A percentile compares a stretch with the other conserved stretches of the same genome.
Evolutionary conservation across 2,888 invertebrate species (phyloP).

Genomic region (Axea sp.): DNA sequence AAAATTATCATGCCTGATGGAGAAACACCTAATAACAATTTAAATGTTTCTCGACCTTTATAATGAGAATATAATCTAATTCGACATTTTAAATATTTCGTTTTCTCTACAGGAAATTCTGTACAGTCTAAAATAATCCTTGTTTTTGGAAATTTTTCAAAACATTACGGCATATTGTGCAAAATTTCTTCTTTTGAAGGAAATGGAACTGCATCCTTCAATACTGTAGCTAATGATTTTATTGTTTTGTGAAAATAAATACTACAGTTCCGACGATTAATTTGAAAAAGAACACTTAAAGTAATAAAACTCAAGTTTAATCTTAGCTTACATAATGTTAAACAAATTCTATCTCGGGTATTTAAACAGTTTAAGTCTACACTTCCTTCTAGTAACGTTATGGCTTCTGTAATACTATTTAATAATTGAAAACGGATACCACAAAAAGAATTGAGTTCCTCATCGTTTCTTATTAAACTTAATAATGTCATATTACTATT

Average conservation of each 20-base stretch:
- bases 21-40: conserved; percentile 2
- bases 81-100: conserved; percentile 36
- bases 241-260: conserved; percentile 3
- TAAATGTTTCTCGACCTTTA: conserved; percentile 38
- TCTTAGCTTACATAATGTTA: conserved; percentile 3
- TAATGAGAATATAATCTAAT: conserved; percentile 42
- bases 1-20: neutral
- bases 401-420: no score
- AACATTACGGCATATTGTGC: conserved; percentile 29
- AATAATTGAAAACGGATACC: no score
- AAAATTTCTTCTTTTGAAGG: conserved; percentile 20
- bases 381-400: no score
- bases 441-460: no score
- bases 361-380: no score
- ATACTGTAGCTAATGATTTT: neutral
- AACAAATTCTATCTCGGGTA: conserved; percentile 2
- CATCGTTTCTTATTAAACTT: no score
- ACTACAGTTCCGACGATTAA: neutral
- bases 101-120: conserved; percentile 32
- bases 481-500: no score
- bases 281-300: conserved; percentile 2
- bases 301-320: conserved; percentile 6
- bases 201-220: neutral
- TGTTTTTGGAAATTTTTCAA: conserved; percentile 23
- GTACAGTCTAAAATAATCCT: conserved; percentile 45